Conservation (phyloP, 2,797 vertebrate genomes). For the Chrosomus eos region DNA sequence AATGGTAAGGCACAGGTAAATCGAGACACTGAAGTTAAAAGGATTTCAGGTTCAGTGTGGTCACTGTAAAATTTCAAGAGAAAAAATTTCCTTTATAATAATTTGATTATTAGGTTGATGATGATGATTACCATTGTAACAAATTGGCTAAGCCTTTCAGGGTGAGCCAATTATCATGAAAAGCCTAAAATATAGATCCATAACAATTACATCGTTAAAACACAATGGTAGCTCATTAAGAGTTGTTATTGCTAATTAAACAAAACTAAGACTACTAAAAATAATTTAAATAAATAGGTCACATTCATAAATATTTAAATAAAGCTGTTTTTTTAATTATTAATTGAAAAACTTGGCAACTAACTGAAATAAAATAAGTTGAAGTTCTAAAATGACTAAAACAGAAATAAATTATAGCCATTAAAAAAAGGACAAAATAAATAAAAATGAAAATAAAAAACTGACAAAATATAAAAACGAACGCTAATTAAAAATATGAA, state of each 20-base stretch:
- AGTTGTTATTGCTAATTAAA: background rate
- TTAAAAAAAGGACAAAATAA: background rate
- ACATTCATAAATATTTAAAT: background rate
- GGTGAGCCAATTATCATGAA: background rate
- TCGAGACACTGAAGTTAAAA: background rate
- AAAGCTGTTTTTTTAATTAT: too few species aligned
- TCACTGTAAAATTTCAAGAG: slow-evolving; percentile 6
- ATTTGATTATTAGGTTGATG: background rate
- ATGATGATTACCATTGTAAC: background rate
- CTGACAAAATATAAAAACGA: background rate
- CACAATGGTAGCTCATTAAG: background rate
- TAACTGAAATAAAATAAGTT: background rate
- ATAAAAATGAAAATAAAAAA: too few species aligned
- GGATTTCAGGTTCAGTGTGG: slow-evolving; percentile 6
- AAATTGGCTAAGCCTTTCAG: background rate
- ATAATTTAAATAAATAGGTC: background rate
- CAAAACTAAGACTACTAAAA: background rate
- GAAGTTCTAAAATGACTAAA: background rate
- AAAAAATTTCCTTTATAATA: background rate
- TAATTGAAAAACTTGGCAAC: background rate
- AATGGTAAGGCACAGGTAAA: background rate
- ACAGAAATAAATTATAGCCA: background rate
- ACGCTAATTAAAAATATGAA: background rate
- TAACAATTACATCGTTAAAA: background rate
- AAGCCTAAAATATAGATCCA: background rate